Percentiles rank a stretch among this genome's conserved stretches.
phyloP scores from a whole-genome alignment of 2,888 invertebrate species.

The Hesperia comma region DNA sequence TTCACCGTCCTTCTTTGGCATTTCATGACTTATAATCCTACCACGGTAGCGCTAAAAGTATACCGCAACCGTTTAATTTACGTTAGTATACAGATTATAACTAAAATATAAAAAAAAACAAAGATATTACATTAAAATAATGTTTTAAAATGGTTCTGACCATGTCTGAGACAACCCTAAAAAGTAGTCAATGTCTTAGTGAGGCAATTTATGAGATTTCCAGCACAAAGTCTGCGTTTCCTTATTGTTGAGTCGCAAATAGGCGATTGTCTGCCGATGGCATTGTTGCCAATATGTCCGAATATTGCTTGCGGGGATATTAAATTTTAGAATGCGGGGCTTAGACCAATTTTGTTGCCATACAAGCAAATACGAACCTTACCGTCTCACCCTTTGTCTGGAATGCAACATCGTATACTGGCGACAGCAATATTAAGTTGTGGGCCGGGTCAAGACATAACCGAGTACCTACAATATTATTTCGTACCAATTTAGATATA shows the following conservation, averaged over 20 bases:
- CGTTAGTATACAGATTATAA: too few species aligned
- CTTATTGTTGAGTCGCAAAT: slow-evolving; percentile 36
- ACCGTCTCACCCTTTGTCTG: slow-evolving; percentile 8
- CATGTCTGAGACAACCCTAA: slow-evolving; percentile 5
- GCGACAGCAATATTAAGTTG: neutral
- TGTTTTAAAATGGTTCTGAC: neutral
- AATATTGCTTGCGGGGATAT: slow-evolving; percentile 33
- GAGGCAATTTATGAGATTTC: slow-evolving; percentile 34
- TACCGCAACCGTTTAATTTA: too few species aligned
- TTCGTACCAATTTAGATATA: neutral
- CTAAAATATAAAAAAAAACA: too few species aligned
- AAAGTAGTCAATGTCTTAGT: slow-evolving; percentile 28
- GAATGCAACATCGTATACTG: neutral
- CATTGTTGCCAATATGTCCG: slow-evolving; percentile 33
- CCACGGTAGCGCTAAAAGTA: too few species aligned
- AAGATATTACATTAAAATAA: neutral
- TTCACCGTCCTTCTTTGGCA: too few species aligned
- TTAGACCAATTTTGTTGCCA: slow-evolving; percentile 20
- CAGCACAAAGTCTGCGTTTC: slow-evolving; percentile 34
- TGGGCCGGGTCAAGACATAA: neutral
- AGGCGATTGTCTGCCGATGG: slow-evolving; percentile 34
- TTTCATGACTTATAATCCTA: too few species aligned
- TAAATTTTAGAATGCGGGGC: slow-evolving; percentile 30
- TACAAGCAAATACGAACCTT: slow-evolving; percentile 23
- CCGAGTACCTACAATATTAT: neutral